Evolutionary conservation across 2,888 invertebrate genomes (phyloP), one percentile per base, ranked within the genome.

Genomic region (Epirrhoe alternata): DNA sequence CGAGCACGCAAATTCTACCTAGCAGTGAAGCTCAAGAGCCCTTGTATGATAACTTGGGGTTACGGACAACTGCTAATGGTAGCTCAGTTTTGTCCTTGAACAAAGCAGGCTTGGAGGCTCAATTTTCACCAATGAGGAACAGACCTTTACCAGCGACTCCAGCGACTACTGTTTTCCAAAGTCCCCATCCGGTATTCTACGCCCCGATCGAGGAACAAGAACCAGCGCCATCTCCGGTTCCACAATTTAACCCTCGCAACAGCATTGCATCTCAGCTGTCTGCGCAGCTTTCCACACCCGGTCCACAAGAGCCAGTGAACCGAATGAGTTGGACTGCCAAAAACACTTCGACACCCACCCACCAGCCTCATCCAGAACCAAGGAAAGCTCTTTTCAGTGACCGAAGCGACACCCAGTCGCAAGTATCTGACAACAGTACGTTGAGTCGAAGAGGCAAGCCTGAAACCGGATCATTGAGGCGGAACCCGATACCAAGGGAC

Each of bases 41-140:
- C 0, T 94, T 97, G 30, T 98, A 98, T 83, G 98, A 98, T 82
- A 97, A 97, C 83, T 89, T 98, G 54, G 98, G 98, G 0, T 88
- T 96, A 16, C 94, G 98, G 59, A 97, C 97, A 16, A 97, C 98
- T 16, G 97, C 97, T 16, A 96, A 97, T 71, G 98, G 98, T n/a
- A 97, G 96, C 82, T 97, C 97, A 3, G 95, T 95, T 10, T 87
- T 97, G 38, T 97, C 97, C 62, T 85, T 97, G 63, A 97, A 97
- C 84, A 97, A 97, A 88, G 93, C 95, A 30, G 95, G 95, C 7
- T 84, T 94, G 68, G 93, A 94, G 76, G 86, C 83, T 12, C 93
- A 86, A 56, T 93, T 92, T 71, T 94, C 89, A 59, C 94, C 94
- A 12, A 95, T 95, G 95, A 94, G 95, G 56, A 95, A 95, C 72